Percentiles rank a stretch among this genome's conserved stretches.
phyloP scores from a whole-genome alignment of 2,113 vertebrate species.

The Taurulus bubalis region DNA sequence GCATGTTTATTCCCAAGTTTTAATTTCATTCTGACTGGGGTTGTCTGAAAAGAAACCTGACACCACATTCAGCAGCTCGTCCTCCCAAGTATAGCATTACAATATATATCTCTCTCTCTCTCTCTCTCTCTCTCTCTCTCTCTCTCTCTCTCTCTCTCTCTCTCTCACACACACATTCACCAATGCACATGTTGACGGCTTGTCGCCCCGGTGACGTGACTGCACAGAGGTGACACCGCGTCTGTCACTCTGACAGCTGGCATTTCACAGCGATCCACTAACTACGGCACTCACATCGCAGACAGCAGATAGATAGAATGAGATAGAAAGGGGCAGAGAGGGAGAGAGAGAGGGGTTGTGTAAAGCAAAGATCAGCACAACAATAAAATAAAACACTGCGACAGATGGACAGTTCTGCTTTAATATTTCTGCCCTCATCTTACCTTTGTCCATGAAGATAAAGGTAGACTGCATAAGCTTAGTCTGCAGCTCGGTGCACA shows the following conservation, averaged over 20 bases:
- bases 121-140: not conserved
- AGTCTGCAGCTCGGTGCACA: slow-evolving; percentile 4
- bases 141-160: not conserved
- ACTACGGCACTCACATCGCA: slow-evolving; percentile 41
- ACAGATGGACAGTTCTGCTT: slow-evolving; percentile 68
- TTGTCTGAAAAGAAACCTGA: not conserved
- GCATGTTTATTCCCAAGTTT: slow-evolving; percentile 21
- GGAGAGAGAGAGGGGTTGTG: slow-evolving; percentile 18
- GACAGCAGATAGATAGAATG: slow-evolving; percentile 40
- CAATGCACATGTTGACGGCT: slow-evolving; percentile 57
- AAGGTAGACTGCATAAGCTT: slow-evolving; percentile 36
- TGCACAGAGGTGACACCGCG: slow-evolving; percentile 73
- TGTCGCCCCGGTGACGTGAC: slow-evolving; percentile 62
- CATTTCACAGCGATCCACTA: slow-evolving; percentile 71
- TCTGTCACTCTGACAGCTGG: slow-evolving; percentile 77
- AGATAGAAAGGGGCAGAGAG: slow-evolving; percentile 33
- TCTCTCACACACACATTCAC: slow-evolving; percentile 2
- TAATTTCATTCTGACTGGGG: slow-evolving; percentile 11
- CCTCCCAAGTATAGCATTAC: slow-evolving; percentile 13
- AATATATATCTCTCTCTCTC: slow-evolving; percentile 18
- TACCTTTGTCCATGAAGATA: slow-evolving; percentile 54
- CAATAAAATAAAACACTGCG: slow-evolving; percentile 50
- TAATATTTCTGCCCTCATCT: slow-evolving; percentile 52
- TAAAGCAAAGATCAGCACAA: slow-evolving; percentile 65
- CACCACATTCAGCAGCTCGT: slow-evolving; percentile 1